Evolutionary conservation across 2,888 invertebrate genomes (phyloP).

Genomic region (Machimus atricapillus): DNA sequence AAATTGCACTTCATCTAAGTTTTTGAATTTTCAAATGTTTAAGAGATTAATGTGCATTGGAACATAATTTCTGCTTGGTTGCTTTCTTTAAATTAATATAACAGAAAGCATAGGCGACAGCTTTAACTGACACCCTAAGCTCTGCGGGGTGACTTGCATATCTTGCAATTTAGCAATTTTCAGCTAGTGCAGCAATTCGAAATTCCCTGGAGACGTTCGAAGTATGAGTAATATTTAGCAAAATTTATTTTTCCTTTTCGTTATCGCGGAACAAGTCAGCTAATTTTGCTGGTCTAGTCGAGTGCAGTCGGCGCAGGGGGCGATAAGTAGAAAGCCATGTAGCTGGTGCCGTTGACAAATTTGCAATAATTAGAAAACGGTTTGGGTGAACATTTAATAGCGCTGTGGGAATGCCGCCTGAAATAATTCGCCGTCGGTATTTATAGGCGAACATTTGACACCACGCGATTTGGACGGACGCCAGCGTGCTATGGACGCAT

Average conservation of each 20-base stretch:
- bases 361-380: constrained; percentile 26
- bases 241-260: not conserved
- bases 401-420: constrained; percentile 10
- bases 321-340: constrained; percentile 27
- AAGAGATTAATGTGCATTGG: not conserved
- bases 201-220: not conserved
- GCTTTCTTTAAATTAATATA: not conserved
- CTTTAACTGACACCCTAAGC: not conserved
- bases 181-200: not conserved
- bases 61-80: not conserved
- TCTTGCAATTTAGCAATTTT: not conserved
- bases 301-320: not conserved
- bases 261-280: not conserved
- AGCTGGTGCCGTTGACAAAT: constrained; percentile 25
- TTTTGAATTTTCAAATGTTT: no score
- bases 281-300: not conserved
- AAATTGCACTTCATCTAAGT: no score
- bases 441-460: constrained; percentile 33
- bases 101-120: not conserved
- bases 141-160: not conserved
- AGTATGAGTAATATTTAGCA: not conserved
- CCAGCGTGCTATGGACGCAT: constrained; percentile 11
- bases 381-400: constrained; percentile 8
- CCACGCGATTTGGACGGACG: constrained; percentile 9
- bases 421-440: constrained; percentile 16